Percentiles rank a stretch among this genome's conserved stretches.
Evolutionary conservation across 2,113 vertebrate genomes (phyloP).

Genomic region (Sphaerodactylus townsendi): DNA sequence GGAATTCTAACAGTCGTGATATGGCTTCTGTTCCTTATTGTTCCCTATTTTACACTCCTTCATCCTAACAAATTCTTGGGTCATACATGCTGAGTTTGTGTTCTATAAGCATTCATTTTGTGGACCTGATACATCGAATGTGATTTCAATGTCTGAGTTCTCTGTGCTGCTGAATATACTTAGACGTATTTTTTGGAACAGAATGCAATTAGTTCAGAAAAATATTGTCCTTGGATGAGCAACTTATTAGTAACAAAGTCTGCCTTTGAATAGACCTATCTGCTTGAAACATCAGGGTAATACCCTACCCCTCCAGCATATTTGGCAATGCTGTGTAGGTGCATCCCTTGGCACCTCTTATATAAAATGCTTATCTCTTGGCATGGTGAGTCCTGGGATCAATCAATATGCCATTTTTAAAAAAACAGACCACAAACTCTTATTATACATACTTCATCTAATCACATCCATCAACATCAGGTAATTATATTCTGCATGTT

Average conservation of each 20-base stretch:
- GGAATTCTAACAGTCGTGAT: too few species aligned
- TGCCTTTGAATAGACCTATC: background rate
- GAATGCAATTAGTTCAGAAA: background rate
- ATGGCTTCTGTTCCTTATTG: background rate
- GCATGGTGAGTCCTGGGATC: background rate
- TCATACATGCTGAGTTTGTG: too few species aligned
- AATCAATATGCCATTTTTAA: background rate
- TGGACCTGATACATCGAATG: background rate
- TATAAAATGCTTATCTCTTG: background rate
- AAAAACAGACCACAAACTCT: background rate
- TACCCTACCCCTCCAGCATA: background rate
- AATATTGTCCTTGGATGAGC: background rate
- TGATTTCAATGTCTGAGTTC: background rate
- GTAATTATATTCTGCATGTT: background rate
- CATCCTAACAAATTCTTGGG: too few species aligned
- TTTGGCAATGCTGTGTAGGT: background rate
- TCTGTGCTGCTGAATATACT: background rate
- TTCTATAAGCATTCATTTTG: background rate
- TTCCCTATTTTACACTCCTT: background rate
- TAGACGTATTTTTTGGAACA: background rate
- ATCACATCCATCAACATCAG: background rate
- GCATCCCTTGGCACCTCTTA: background rate
- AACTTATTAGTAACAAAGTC: background rate
- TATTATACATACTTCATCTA: background rate
- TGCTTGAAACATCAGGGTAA: background rate